Conservation (phyloP, 1,140 invertebrate genomes). For the Achatina immaculata region DNA sequence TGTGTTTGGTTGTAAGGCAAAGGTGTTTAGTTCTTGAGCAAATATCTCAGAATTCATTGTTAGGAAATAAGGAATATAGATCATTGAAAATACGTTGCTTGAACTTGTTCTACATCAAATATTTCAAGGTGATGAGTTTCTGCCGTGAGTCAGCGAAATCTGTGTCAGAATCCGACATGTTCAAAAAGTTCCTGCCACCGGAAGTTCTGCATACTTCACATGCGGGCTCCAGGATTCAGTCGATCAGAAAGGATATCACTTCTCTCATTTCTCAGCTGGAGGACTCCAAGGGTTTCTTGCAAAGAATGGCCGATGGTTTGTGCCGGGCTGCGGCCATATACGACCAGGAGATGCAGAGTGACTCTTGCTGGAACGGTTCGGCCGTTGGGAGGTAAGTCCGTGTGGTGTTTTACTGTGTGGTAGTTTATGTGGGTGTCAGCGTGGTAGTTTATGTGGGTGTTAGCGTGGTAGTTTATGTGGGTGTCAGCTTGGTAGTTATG, state of each 20-base stretch:
- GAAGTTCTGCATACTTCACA: not conserved
- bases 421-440: too few relatives aligned
- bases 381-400: not conserved
- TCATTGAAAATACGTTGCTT: too few relatives aligned
- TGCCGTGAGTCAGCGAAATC: not conserved
- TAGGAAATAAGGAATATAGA: too few relatives aligned
- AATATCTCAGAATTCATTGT: too few relatives aligned
- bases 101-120: too few relatives aligned
- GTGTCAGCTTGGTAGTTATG: too few relatives aligned
- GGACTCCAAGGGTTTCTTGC: not conserved
- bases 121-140: not conserved
- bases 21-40: too few relatives aligned
- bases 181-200: not conserved
- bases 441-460: too few relatives aligned
- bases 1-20: too few relatives aligned
- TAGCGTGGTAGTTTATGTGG: too few relatives aligned
- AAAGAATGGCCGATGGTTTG: not conserved
- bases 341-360: conserved; percentile 3
- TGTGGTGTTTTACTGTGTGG: too few relatives aligned
- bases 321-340: not conserved
- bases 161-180: not conserved
- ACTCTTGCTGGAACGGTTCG: not conserved
- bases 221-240: not conserved
- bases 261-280: not conserved
- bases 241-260: not conserved